Base-by-base conservation (phyloP, 2,888 invertebrate genomes). In the Teleiodes luculella region DNA sequence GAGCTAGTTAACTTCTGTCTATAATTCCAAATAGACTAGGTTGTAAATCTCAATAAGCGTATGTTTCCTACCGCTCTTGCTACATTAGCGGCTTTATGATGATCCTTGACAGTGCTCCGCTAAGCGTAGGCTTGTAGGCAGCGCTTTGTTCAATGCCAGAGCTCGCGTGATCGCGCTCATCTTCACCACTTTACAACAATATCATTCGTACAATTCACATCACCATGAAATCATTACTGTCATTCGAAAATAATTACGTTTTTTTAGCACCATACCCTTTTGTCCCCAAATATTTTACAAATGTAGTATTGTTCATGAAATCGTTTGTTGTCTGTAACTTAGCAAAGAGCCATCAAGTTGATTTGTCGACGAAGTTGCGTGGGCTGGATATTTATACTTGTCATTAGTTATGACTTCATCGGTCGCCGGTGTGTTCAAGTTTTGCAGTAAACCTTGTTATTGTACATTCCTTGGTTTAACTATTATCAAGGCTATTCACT, bases 401-500 rank as follows among this genome's bases (percentile, higher is more conserved):
- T 74, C 76, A 70, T 74, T 70, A 70, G 72, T 70, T 81, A 83
- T 86, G 87, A 86, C 84, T 82, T 87, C 86, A 87, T 83, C 80
- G 69, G 62, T 63, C 66, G 66, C 63, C 65, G 66, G 63, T 70
- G 62, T 70, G 71, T 74, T 75, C 74, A 73, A 70, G 69, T 67
- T 73, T 57, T 72, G 67, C 58, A 55, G 56, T 53, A 18, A 35
- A 48, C 46, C 31, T 50, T 60, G 52, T 55, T 33, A 37, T 57
- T 28, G 2, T 43, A 43, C 28, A 43, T 43, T 24, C 43, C 43
- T 13, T 43, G 6, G 10, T 28, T 28, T 8, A 24, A 28, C 11
- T 8, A 13, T 1, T 28, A 43, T 43, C 43, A 43, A 43, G 43
- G 43, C 8, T 13, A 20, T 43, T 41, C 8, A 10, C 10, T 8